A percentile compares a stretch with the other conserved stretches of the same genome.
Conservation (phyloP, 2,888 invertebrate genomes). For the Oegoconia quadripuncta region DNA sequence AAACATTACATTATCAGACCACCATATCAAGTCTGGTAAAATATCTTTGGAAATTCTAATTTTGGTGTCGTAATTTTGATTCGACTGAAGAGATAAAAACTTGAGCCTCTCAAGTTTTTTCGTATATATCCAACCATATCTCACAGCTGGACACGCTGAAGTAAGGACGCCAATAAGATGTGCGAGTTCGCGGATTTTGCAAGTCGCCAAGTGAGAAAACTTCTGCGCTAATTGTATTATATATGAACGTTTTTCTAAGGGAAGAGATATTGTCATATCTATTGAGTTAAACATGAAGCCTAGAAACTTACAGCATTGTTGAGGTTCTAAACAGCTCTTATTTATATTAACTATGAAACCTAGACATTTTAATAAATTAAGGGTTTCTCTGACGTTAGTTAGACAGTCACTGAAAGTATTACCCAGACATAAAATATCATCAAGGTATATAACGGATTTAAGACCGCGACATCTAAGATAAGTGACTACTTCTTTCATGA, state of each 20-base stretch:
- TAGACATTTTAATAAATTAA: constrained; percentile 10
- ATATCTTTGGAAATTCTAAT: constrained; percentile 3
- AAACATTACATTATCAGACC: constrained; percentile 7
- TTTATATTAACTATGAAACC: constrained; percentile 19
- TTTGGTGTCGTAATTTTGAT: constrained; percentile 5
- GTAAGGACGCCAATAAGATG: constrained; percentile 13
- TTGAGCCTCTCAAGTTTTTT: not conserved
- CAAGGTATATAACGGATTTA: constrained; percentile 12
- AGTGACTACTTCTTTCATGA: constrained; percentile 10
- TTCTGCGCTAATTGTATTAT: constrained; percentile 8
- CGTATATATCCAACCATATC: not conserved
- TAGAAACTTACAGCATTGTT: constrained; percentile 11
- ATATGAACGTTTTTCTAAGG: constrained; percentile 12
- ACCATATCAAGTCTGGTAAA: constrained; percentile 13
- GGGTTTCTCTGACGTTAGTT: constrained; percentile 12
- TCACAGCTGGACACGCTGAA: not conserved
- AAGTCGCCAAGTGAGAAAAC: not conserved
- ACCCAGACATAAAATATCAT: constrained; percentile 14
- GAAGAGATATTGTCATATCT: constrained; percentile 10
- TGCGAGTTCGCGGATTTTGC: constrained; percentile 13
- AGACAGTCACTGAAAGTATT: constrained; percentile 9
- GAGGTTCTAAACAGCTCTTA: constrained; percentile 12
- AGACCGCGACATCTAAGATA: constrained; percentile 4
- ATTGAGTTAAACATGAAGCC: constrained; percentile 16
- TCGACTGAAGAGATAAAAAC: not conserved